Evolutionary conservation across 1,140 invertebrate species (phyloP).

Genomic region (Saxidomus purpurata): DNA sequence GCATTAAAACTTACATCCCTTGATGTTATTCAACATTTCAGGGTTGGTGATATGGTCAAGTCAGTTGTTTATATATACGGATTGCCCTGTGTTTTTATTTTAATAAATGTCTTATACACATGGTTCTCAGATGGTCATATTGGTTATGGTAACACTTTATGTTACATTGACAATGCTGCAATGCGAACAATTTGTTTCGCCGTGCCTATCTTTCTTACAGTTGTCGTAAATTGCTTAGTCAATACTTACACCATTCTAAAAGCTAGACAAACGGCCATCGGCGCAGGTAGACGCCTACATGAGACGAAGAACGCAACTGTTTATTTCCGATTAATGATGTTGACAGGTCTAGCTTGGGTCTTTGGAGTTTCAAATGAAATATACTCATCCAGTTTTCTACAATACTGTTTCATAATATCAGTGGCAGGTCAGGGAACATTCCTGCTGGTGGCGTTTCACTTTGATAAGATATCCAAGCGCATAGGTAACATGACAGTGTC

Average conservation of each 20-base stretch:
- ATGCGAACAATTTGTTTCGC: neutral
- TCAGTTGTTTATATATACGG: neutral
- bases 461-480: neutral
- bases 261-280: neutral
- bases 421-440: neutral
- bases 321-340: neutral
- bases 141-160: neutral
- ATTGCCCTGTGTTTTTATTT: neutral
- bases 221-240: neutral
- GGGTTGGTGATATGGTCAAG: neutral
- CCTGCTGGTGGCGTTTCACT: neutral
- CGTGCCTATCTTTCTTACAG: neutral
- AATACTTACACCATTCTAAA: neutral
- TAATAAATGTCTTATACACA: neutral
- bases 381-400: neutral
- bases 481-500: too few species aligned
- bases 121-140: neutral
- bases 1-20: neutral
- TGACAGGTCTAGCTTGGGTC: neutral
- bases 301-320: neutral
- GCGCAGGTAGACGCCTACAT: neutral
- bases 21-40: neutral
- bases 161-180: neutral
- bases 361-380: conserved; percentile 3
- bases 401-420: conserved; percentile 1